Evolutionary conservation across 2,888 invertebrate species (phyloP).

Genomic region (Ectobius pallidus): DNA sequence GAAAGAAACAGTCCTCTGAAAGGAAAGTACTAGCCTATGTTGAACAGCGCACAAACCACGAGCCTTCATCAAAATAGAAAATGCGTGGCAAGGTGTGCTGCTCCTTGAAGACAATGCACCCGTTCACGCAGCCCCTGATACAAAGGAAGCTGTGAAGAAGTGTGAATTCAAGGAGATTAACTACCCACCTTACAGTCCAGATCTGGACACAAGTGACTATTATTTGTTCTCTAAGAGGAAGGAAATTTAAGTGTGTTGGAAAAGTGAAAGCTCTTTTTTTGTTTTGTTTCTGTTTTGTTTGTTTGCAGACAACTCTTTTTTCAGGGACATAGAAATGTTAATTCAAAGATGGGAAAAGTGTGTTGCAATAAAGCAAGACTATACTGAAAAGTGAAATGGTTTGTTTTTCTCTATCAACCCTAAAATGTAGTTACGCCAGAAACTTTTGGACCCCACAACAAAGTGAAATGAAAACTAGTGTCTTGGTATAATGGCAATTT

Average conservation of each 20-base stretch:
- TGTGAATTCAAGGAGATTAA: neutral
- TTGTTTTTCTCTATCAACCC: neutral
- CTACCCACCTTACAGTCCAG: neutral
- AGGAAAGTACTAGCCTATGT: neutral
- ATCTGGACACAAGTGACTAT: neutral
- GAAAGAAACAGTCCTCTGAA: neutral
- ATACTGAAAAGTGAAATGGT: neutral
- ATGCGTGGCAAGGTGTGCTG: too few species aligned
- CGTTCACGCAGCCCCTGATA: too few species aligned
- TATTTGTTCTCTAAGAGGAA: neutral
- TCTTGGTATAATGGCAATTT: too few species aligned
- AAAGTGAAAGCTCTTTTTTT: too few species aligned
- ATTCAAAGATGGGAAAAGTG: neutral
- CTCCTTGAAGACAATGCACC: neutral
- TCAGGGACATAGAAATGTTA: neutral
- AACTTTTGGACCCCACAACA: too few species aligned
- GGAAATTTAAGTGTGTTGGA: neutral
- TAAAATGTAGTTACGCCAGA: too few species aligned
- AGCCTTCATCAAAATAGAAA: too few species aligned
- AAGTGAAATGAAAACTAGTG: too few species aligned
- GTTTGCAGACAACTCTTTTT: neutral
- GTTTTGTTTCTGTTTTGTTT: neutral
- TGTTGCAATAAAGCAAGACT: neutral
- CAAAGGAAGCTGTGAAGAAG: neutral
- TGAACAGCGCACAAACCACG: too few species aligned